These are phyloP conservation scores for Leptinotarsa lineolata DNA, from an alignment of 1,140 invertebrate genomes.

Conservation along the genomic window DNA sequence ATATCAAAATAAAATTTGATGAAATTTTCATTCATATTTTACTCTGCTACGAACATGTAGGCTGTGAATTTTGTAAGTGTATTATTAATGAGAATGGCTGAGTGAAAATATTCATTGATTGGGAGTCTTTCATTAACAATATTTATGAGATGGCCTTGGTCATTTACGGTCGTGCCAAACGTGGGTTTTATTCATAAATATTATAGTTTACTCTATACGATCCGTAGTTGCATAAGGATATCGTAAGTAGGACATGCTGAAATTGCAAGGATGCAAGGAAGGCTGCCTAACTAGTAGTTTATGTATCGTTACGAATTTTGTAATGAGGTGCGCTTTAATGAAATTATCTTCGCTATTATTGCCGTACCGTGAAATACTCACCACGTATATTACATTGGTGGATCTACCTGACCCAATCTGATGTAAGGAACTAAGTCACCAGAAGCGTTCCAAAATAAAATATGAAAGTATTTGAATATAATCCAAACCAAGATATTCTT, in stretches of 20 bases:
- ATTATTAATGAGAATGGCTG: background rate
- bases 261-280: background rate
- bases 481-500: no score
- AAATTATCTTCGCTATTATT: no score
- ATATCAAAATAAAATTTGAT: background rate
- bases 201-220: background rate
- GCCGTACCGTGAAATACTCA: no score
- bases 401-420: no score
- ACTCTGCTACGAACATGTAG: background rate
- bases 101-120: slow-evolving; percentile 3
- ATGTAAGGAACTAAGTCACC: no score
- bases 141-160: background rate
- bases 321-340: no score
- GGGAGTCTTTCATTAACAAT: background rate
- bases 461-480: no score
- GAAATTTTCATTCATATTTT: slow-evolving; percentile 2
- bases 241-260: background rate
- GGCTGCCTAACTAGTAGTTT: no score
- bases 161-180: background rate
- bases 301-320: no score
- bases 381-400: no score
- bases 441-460: no score
- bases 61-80: background rate
- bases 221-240: background rate
- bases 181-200: background rate